A percentile compares a stretch with the other conserved stretches of the same genome.
Conservation (phyloP, 2,888 invertebrate species). For the Synanthedon formicaeformis region DNA sequence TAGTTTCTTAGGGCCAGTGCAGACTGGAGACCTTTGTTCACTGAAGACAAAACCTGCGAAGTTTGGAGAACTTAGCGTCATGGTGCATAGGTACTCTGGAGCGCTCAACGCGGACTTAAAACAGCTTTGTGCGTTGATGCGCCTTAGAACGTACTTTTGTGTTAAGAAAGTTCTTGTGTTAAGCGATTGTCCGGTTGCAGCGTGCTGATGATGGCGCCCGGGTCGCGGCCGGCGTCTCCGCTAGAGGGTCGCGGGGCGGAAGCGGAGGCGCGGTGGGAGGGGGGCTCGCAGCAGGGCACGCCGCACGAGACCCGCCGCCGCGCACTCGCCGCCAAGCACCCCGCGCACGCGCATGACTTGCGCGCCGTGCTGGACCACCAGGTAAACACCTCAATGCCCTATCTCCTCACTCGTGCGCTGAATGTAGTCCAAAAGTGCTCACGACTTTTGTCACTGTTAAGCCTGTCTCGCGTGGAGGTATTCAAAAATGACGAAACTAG, state of each 20-base stretch:
- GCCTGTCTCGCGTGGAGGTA: too few species aligned
- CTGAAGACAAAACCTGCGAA: too few species aligned
- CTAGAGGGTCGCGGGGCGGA: constrained; percentile 48
- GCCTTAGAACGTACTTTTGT: background rate
- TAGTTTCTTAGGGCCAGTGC: too few species aligned
- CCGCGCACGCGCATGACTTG: constrained; percentile 83
- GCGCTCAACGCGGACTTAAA: too few species aligned
- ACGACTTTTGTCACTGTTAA: too few species aligned
- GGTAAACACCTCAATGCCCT: constrained; percentile 36
- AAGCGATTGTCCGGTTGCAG: constrained; percentile 17
- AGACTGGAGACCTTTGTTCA: too few species aligned
- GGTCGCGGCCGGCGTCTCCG: constrained; percentile 55
- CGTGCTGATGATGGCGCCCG: constrained; percentile 43
- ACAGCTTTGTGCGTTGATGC: background rate
- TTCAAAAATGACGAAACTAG: too few species aligned
- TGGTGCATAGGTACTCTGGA: too few species aligned
- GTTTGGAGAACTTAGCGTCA: too few species aligned
- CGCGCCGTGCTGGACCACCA: constrained; percentile 79
- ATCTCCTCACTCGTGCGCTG: too few species aligned
- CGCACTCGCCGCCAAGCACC: constrained; percentile 78
- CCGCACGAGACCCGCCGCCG: constrained; percentile 80
- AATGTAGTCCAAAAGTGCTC: too few species aligned
- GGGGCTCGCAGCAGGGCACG: constrained; percentile 29
- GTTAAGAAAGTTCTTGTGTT: background rate
- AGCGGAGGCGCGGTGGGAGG: constrained; percentile 48